Evolutionary conservation across 1,140 invertebrate genomes (phyloP).

Genomic region (Augochlora pura): DNA sequence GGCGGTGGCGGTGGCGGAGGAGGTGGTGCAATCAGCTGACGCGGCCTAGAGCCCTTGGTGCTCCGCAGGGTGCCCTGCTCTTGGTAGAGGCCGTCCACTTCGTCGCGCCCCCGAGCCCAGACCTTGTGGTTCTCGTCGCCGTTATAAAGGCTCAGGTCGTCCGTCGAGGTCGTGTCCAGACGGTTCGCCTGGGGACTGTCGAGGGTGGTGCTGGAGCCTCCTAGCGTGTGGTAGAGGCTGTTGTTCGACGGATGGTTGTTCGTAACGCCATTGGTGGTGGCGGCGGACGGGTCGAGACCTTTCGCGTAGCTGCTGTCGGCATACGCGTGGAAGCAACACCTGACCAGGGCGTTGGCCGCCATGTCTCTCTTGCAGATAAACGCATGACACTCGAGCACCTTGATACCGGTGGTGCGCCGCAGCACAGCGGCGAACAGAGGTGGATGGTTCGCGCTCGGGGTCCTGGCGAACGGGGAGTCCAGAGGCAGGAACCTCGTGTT

Average conservation of each 20-base stretch:
- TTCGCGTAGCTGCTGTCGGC: conserved; percentile 96
- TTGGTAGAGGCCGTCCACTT: conserved; percentile 86
- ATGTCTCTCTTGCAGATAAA: conserved; percentile 98
- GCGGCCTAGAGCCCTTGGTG: conserved; percentile 87
- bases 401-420: conserved; percentile 97
- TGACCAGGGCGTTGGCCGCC: conserved; percentile 95
- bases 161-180: conserved; percentile 83
- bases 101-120: conserved; percentile 90
- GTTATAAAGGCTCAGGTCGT: conserved; percentile 90
- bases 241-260: conserved; percentile 65
- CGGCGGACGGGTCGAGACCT: conserved; percentile 84
- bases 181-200: conserved; percentile 78
- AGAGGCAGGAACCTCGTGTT: conserved; percentile 95
- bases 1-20: conserved; percentile 86
- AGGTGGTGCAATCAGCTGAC: conserved; percentile 90
- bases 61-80: conserved; percentile 87
- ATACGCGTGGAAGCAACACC: conserved; percentile 97
- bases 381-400: conserved; percentile 99
- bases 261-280: conserved; percentile 71
- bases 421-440: conserved; percentile 98
- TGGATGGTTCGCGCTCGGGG: conserved; percentile 93
- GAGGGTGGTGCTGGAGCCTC: conserved; percentile 76
- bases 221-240: conserved; percentile 76
- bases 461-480: conserved; percentile 96
- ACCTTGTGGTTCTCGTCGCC: conserved; percentile 97